These are phyloP conservation scores for Trachelus tabidus DNA, from an alignment of 2,888 invertebrate genomes.

Conservation along the genomic window DNA sequence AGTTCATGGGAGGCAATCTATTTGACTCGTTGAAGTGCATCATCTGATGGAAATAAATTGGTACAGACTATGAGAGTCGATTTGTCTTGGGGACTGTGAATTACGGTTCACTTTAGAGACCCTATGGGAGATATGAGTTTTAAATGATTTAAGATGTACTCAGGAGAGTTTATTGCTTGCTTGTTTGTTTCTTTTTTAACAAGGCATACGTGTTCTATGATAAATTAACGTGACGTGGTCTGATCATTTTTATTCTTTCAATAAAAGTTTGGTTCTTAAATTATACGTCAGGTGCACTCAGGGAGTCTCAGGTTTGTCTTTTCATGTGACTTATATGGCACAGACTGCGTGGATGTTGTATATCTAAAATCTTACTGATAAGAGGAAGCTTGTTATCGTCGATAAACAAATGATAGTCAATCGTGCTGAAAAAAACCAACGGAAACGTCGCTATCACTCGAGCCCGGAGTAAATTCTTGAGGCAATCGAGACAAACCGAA, in stretches of 20 bases:
- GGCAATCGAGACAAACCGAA: not conserved
- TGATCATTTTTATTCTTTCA: not conserved
- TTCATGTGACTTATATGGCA: not conserved
- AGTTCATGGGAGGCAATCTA: not conserved
- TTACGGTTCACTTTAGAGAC: not conserved
- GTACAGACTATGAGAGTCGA: not conserved
- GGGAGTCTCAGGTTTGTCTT: not conserved
- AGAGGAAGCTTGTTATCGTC: not conserved
- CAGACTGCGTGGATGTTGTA: not conserved
- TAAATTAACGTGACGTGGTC: not conserved
- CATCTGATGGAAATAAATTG: not conserved
- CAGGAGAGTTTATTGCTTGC: not conserved
- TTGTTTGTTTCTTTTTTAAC: not conserved
- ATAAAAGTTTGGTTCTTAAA: not conserved
- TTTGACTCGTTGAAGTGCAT: constrained; percentile 1
- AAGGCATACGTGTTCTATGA: not conserved
- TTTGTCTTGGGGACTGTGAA: not conserved
- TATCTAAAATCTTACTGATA: not conserved
- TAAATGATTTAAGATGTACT: not conserved
- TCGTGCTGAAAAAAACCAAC: not conserved
- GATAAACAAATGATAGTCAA: not conserved
- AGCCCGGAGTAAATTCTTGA: not conserved
- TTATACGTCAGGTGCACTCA: not conserved
- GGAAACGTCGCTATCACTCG: not conserved
- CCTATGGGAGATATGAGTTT: not conserved